Base-by-base conservation (phyloP, 2,888 invertebrate species). In the Dasysyrphus tricinctus region DNA sequence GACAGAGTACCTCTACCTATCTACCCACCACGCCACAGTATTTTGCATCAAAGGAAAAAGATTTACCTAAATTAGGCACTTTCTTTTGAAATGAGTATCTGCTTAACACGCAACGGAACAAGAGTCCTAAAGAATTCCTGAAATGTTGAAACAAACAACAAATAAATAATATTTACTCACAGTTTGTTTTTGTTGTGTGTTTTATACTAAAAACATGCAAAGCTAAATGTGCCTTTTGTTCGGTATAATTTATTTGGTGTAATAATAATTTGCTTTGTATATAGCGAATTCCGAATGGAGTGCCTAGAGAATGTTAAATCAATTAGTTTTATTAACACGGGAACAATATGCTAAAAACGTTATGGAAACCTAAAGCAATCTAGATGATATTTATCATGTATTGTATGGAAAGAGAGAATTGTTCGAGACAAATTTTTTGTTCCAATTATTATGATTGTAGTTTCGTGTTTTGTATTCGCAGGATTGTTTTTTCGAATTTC, bases 171-270 rank as follows among this genome's bases (percentile, higher is more conserved):
- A 76, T 84, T 80, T 70, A 76, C 67, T 65, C 32, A 16, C 65
- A 47, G 47, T 34, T 65, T 63, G 16, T 65, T 70, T 57, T 67
- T 57, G 6, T 44, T 72, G 70, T 76, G 69, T 80, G 75, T 75
- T 84, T 75, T 72, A 39, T 72, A 57, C 70, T 73, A 16, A 80
- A 76, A 84, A 80, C 84, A 84, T 84, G 84, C 84, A 70, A 84
- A 84, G 72, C 80, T 80, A 72, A 69, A 80, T 84, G 75, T 84
- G 70, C 80, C 84, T 59, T 84, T 84, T 84, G 84, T 84, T 84
- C 32, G 37, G 80, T 44, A 73, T 84, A 84, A 84, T 84, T 84
- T 84, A 84, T 84, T 56, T 84, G 80, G 84, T 84, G 84, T 84
- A 80, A 76, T 84, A 80, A 76, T 76, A 84, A 84, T 80, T 76